Base-by-base conservation (phyloP, 1,140 invertebrate species). In the Zophobas atratus region DNA sequence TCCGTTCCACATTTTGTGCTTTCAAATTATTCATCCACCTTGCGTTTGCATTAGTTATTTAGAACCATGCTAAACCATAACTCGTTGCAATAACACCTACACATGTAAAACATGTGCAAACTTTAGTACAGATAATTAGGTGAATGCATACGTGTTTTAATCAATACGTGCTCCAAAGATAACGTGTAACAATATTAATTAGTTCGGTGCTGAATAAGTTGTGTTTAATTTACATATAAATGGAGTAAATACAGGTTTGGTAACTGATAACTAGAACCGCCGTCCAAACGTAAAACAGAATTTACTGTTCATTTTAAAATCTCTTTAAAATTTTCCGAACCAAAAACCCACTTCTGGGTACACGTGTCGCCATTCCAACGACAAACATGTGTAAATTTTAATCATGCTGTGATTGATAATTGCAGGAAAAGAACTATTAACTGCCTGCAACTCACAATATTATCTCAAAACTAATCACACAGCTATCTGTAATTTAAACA, bases 81-180 rank as follows among this genome's bases (percentile, higher is more conserved):
- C 43, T 67, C 60, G 43, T 8, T 67, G 60, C 60, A 67, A 43
- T 67, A 67, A 67, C 60, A 67, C 60, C 60, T 67, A 67, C 60
- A 67, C 60, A 67, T 67, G 60, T 67, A 6, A n/a, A 67, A 67
- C 60, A 67, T 67, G 60, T 67, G 60, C 43, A 39, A 67, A 67
- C 60, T 67, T 67, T 67, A 67, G 39, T 67, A 67, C 39, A 33
- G 39, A 67, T 67, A 67, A 41, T 67, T 67, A 67, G 60, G 60
- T 43, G 60, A 67, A 41, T 67, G 60, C 60, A 67, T 67, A 67
- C 60, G 39, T 67, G 60, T 67, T 67, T 43, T 39, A 67, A 67
- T 67, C 60, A 67, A 67, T 67, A 67, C 32, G 39, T 67, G 33
- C 39, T 36, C 60, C n/a, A 60, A 67, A 67, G 60, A 67, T 67